phyloP scores from a whole-genome alignment of 2,797 vertebrate species.

The Anguilla obscura region DNA sequence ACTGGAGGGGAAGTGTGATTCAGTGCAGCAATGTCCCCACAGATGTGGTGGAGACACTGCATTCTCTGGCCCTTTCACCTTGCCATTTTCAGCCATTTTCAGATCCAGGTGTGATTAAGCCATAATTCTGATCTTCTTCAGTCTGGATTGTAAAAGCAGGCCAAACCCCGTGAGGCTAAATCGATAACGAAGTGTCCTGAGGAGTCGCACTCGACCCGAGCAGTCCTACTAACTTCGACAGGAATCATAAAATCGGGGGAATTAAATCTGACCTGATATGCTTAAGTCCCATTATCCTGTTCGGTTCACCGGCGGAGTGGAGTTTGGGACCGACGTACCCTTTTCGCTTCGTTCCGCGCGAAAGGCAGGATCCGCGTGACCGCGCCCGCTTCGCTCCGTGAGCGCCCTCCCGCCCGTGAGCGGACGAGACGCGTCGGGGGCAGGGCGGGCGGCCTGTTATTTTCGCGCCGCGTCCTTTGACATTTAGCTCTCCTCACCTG shows the following conservation, averaged over 20 bases:
- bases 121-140: not conserved
- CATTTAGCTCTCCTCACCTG: slow-evolving; percentile 77
- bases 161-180: not conserved
- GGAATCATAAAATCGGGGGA: not conserved
- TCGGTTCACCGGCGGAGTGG: not conserved
- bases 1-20: not conserved
- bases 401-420: not conserved
- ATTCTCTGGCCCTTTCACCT: not conserved
- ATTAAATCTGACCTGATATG: not conserved
- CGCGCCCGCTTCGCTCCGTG: not conserved
- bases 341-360: not conserved
- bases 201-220: not conserved
- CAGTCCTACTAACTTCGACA: not conserved
- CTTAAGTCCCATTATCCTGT: not conserved
- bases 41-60: not conserved
- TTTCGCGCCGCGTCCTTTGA: slow-evolving; percentile 69
- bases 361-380: not conserved
- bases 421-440: not conserved
- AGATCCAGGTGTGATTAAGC: not conserved
- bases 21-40: not conserved
- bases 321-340: not conserved
- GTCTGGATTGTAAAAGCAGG: not conserved
- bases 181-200: not conserved
- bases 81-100: too few species aligned
- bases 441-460: slow-evolving; percentile 29